Evolutionary conservation across 2,888 invertebrate genomes (phyloP), one percentile per base, ranked within the genome.

Genomic region (Oeneis ivallda): DNA sequence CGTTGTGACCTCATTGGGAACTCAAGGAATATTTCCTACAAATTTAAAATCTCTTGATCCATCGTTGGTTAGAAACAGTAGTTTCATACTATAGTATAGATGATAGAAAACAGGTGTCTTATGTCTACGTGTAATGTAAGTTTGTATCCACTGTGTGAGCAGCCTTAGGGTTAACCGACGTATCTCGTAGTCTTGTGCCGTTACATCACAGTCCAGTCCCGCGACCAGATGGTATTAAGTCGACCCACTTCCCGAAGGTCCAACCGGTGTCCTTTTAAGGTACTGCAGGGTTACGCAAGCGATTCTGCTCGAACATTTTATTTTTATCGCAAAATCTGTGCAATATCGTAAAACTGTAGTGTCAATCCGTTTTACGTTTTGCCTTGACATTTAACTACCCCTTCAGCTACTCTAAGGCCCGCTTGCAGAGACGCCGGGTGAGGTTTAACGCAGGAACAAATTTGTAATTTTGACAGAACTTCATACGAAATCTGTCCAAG

Each of bases 201-300:
- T 85, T 84, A 84, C 85, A 80, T 82, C 83, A 83, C 79, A 34
- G 56, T 10, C 84, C 81, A 74, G 85, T 78, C 79, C 79, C 64
- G 70, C 70, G 72, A 84, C 89, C 89, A 90, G 88, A 90, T 90
- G 90, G 89, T 84, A 84, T 83, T 84, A 83, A 80, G 78, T 71
- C 85, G 90, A 88, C 90, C 89, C 86, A 91, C 87, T 83, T 89
- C 77, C 73, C 80, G 87, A 91, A 91, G 90, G 90, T 86, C 87
- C 85, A 77, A 80, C 75, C 80, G 76, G 75, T 74, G 70, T 56
- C 89, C 89, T 79, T 88, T 75, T 87, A 89, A 75, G 89, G 88
- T 75, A 72, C 70, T 73, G 71, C 87, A 84, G 84, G 85, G 87
- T 90, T 90, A 84, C 85, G 85, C 85, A 87, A 90, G 67, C 65